phyloP scores from a whole-genome alignment of 2,888 invertebrate species.

The Parnassius orleans region DNA sequence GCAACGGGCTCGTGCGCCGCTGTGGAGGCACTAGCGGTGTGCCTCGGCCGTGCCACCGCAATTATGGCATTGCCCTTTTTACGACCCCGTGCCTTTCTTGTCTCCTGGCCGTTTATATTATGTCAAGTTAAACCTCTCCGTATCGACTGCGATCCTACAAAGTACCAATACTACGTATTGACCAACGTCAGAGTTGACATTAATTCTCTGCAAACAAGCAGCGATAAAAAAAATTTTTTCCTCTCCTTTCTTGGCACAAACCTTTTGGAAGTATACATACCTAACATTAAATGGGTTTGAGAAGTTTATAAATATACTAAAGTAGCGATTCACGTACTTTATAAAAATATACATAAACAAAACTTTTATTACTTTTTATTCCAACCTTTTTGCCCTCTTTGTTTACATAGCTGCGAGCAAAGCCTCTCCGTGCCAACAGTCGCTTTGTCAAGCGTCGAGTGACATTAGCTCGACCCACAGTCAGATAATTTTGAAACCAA shows the following conservation, averaged over 20 bases:
- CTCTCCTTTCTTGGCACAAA: too few species aligned
- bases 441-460: slow-evolving; percentile 76
- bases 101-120: slow-evolving; percentile 54
- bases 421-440: slow-evolving; percentile 76
- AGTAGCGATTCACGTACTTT: slow-evolving; percentile 45
- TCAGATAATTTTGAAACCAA: slow-evolving; percentile 71
- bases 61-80: slow-evolving; percentile 62
- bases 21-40: slow-evolving; percentile 38
- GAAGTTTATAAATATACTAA: slow-evolving; percentile 30
- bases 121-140: slow-evolving; percentile 60
- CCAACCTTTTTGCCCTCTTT: slow-evolving; percentile 62
- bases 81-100: slow-evolving; percentile 45
- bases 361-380: slow-evolving; percentile 63
- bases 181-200: slow-evolving; percentile 1
- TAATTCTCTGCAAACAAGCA: slow-evolving; percentile 4
- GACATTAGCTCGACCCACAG: slow-evolving; percentile 73
- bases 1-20: slow-evolving; percentile 55
- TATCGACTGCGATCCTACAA: slow-evolving; percentile 29
- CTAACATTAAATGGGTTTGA: neutral
- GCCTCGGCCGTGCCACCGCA: slow-evolving; percentile 50
- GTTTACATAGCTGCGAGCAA: slow-evolving; percentile 70
- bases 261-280: too few species aligned
- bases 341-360: slow-evolving; percentile 49
- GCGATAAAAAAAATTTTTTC: neutral
- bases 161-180: neutral